Percentiles rank a stretch among this genome's conserved stretches.
Conservation (phyloP, 2,888 invertebrate species). For the Gymnocheta viridis region DNA sequence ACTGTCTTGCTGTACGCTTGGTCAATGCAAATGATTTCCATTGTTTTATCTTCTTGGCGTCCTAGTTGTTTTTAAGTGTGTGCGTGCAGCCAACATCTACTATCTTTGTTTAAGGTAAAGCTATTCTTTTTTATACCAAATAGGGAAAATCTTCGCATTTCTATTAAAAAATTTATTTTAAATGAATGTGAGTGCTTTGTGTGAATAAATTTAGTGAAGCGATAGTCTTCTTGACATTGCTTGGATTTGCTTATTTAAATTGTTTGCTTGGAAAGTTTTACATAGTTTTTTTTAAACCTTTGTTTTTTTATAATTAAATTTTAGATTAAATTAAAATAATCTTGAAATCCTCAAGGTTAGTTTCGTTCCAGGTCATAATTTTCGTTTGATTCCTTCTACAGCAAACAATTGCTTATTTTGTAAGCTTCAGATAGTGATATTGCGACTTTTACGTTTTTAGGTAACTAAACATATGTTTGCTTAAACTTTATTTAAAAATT, state of each 20-base stretch:
- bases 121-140: background rate
- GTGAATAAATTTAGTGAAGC: background rate
- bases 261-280: background rate
- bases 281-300: background rate
- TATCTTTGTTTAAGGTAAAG: background rate
- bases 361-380: no score
- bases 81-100: background rate
- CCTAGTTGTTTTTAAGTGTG: conserved; percentile 9
- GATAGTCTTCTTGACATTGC: conserved; percentile 19
- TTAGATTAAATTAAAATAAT: no score
- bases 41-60: conserved; percentile 22
- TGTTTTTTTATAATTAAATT: background rate
- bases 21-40: conserved; percentile 22
- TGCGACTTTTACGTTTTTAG: no score
- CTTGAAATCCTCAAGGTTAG: no score
- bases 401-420: no score
- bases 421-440: no score
- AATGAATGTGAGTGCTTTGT: background rate
- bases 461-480: no score
- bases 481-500: no score
- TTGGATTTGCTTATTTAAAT: background rate
- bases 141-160: conserved; percentile 5
- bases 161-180: background rate
- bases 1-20: conserved; percentile 11
- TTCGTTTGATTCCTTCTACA: no score